Base-by-base conservation (phyloP, 2,888 invertebrate species). In the Cephalotes varians region DNA sequence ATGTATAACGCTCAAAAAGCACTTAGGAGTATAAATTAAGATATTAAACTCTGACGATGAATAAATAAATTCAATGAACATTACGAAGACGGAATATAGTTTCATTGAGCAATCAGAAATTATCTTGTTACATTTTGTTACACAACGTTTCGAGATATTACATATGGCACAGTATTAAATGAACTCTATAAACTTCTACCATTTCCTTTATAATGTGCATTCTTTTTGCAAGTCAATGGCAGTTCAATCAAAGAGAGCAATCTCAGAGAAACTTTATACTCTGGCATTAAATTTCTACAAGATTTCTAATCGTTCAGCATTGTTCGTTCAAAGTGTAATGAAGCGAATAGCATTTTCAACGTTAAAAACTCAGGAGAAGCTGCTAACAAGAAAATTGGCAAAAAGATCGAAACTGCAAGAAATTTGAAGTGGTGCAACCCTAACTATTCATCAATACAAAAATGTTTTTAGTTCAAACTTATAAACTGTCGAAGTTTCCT, bases 31-130 rank as follows among this genome's bases (percentile, higher is more conserved):
- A 56, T 56, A 21, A n/a, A 44, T 79, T 79, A 71, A 77, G 44
- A 71, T 77, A 47, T 77, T 77, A 79, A 79, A 71, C 44, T 77
- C 34, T 18, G 69, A 40, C 67, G 67, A 56, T 77, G 69, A 77
- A 77, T 69, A 56, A 56, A 77, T 77, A 69, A n/a, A 77, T 69
- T 69, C 44, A 56, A 47, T 21, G 40, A n/a, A 7, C 44, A 73
- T 18, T 28, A 18, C 18, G 10, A 1, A 77, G 40, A 44, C 21
- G 15, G 4, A 72, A n/a, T 44, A 34, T 34, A 21, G 56, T 31
- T 56, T 49, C 40, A 56, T 54, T 49, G 40, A 54, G 3, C 31
- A 28, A 37, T 76, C 28, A 31, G 15, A 69, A 69, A 34, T 77
- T 67, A 31, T n/a, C 18, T 54, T 10, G 5, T 54, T 9, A 31